Conservation (phyloP, 1,140 invertebrate species). For the Nasonia vitripennis region DNA sequence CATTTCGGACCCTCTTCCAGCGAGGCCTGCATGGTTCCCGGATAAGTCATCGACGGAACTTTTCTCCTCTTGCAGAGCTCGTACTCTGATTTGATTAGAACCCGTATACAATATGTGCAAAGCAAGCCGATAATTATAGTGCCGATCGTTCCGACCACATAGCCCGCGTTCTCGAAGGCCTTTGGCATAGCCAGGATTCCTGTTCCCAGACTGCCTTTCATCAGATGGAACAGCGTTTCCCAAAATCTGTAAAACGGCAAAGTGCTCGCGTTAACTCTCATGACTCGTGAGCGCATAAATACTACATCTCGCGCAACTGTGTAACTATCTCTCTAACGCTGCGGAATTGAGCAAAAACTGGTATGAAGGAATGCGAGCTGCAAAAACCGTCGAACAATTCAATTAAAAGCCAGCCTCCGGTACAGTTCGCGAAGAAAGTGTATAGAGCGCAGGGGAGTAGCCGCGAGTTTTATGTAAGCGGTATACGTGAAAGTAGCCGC, state of each 20-base stretch:
- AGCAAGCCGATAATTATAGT: conserved; percentile 83
- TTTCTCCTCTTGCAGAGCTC: conserved; percentile 81
- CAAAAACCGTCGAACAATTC: not conserved
- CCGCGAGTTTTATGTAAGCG: not conserved
- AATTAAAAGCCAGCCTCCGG: no score
- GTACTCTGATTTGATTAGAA: conserved; percentile 82
- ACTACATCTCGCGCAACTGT: no score
- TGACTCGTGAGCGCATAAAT: no score
- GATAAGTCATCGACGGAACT: conserved; percentile 83
- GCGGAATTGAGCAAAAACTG: no score
- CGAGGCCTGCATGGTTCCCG: conserved; percentile 81
- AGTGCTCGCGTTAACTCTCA: conserved; percentile 41
- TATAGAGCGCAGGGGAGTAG: not conserved
- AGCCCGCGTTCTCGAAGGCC: conserved; percentile 86
- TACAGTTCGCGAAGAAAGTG: not conserved
- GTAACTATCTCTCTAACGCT: no score
- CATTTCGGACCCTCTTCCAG: conserved; percentile 81
- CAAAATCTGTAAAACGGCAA: conserved; percentile 45
- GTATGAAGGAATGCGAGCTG: not conserved
- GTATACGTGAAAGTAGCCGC: not conserved
- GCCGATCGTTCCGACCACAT: conserved; percentile 80
- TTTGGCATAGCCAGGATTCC: conserved; percentile 92
- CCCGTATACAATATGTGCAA: conserved; percentile 88
- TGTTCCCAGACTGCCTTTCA: conserved; percentile 91
- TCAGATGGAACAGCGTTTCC: conserved; percentile 86